These are phyloP conservation scores for Gandaritis pyraliata DNA, from an alignment of 2,888 invertebrate species.

Conservation along the genomic window DNA sequence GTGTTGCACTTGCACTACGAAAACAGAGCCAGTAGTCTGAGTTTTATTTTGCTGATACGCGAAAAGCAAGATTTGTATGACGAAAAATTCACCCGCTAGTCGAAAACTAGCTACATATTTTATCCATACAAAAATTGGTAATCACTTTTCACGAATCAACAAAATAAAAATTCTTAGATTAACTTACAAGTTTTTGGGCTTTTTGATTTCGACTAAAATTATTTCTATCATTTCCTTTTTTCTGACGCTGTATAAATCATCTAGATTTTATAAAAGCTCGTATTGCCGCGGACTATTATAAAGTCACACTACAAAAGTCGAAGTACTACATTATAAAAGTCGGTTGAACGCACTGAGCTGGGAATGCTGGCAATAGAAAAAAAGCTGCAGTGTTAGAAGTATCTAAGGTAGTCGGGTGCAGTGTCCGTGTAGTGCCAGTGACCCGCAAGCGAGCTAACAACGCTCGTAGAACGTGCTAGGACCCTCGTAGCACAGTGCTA, in stretches of 20 bases:
- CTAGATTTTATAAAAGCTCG: conserved; percentile 17
- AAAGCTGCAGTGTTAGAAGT: conserved; percentile 79
- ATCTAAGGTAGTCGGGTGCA: conserved; percentile 81
- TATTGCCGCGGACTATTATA: conserved; percentile 31
- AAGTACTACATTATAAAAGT: conserved; percentile 52
- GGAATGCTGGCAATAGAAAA: conserved; percentile 79
- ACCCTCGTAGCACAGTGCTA: conserved; percentile 65
- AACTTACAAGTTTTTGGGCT: too few relatives aligned
- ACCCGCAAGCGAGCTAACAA: conserved; percentile 65
- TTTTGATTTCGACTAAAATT: too few relatives aligned
- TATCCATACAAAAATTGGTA: too few relatives aligned
- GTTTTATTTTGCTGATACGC: too few relatives aligned
- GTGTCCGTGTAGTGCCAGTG: conserved; percentile 79
- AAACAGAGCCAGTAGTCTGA: too few relatives aligned
- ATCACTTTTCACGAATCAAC: too few relatives aligned
- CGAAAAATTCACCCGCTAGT: too few relatives aligned
- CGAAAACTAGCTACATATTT: too few relatives aligned
- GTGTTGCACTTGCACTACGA: too few relatives aligned
- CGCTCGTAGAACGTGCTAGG: conserved; percentile 50
- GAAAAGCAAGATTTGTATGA: too few relatives aligned
- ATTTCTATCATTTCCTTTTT: too few relatives aligned
- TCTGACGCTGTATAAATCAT: background rate
- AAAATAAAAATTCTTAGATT: too few relatives aligned
- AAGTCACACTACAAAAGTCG: conserved; percentile 33
- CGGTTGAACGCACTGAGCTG: conserved; percentile 61